phyloP scores from a whole-genome alignment of 2,113 vertebrate species.

The Misgurnus mizolepis region DNA sequence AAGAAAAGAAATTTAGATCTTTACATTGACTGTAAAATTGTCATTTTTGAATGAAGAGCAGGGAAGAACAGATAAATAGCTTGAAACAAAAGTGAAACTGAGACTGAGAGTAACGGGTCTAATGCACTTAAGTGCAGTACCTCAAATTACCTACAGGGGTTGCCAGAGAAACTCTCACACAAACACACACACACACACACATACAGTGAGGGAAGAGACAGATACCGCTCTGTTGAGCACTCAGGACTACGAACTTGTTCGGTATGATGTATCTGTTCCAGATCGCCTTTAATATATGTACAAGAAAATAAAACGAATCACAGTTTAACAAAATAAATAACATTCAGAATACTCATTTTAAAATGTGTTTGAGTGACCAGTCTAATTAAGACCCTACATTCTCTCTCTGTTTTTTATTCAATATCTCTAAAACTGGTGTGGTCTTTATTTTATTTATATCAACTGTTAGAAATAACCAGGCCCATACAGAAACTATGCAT shows the following conservation, averaged over 20 bases:
- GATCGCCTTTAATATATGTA: slow-evolving; percentile 70
- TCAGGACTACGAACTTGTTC: slow-evolving; percentile 43
- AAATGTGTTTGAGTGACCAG: slow-evolving; percentile 66
- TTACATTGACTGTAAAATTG: neutral
- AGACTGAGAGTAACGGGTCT: neutral
- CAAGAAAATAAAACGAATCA: slow-evolving; percentile 65
- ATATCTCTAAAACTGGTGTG: slow-evolving; percentile 53
- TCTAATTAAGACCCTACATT: slow-evolving; percentile 58
- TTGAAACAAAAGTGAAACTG: neutral
- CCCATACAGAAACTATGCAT: slow-evolving; percentile 5
- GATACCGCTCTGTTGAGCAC: slow-evolving; percentile 40
- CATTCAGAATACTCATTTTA: slow-evolving; percentile 72
- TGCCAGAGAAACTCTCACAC: slow-evolving; percentile 19
- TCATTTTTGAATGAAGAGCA: neutral
- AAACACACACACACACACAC: slow-evolving; percentile 19
- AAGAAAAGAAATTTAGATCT: neutral
- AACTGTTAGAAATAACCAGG: slow-evolving; percentile 20
- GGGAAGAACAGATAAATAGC: neutral
- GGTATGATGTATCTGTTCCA: slow-evolving; percentile 57
- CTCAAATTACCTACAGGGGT: slow-evolving; percentile 22
- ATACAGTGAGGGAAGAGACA: neutral
- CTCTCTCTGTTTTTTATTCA: slow-evolving; percentile 41
- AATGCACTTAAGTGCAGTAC: neutral
- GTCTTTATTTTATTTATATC: slow-evolving; percentile 54
- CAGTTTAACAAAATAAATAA: slow-evolving; percentile 79